phyloP scores from a whole-genome alignment of 1,140 invertebrate genomes.

The Phymastichus coffea region DNA sequence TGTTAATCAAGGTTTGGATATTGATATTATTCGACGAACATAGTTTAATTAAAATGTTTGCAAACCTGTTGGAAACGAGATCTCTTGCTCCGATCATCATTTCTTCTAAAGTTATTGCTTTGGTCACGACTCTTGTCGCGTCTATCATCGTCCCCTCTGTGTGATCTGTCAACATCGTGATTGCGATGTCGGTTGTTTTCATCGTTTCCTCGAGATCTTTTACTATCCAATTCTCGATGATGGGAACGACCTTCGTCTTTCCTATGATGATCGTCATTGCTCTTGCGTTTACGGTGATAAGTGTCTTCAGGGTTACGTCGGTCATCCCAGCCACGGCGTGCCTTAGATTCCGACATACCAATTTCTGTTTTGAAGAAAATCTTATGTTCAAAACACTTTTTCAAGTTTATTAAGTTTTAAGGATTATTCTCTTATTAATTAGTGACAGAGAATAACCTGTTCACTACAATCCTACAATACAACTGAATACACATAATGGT shows the following conservation, averaged over 20 bases:
- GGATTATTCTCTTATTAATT: too few relatives aligned
- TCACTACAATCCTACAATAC: too few relatives aligned
- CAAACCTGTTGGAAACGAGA: slow-evolving; percentile 22
- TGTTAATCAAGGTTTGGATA: too few relatives aligned
- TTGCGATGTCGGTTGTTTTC: background rate
- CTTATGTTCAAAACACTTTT: too few relatives aligned
- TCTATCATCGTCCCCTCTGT: background rate
- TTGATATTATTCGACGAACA: background rate
- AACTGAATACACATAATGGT: too few relatives aligned
- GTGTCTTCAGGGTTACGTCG: slow-evolving; percentile 6
- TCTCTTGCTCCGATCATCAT: background rate
- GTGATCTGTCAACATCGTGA: background rate
- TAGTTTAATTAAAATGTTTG: background rate
- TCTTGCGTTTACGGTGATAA: slow-evolving; percentile 3
- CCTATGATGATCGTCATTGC: background rate
- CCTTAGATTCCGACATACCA: too few relatives aligned
- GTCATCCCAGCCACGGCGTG: slow-evolving; percentile 18
- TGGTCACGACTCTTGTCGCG: background rate
- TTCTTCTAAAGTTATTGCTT: background rate
- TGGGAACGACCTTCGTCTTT: slow-evolving; percentile 3
- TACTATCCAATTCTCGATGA: background rate
- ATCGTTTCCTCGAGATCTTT: slow-evolving; percentile 3
- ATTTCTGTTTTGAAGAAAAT: too few relatives aligned
- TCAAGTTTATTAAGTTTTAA: too few relatives aligned
- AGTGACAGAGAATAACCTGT: too few relatives aligned